These are phyloP conservation scores for Onchidella celtica DNA, from an alignment of 2,888 invertebrate species.

Conservation along the genomic window DNA sequence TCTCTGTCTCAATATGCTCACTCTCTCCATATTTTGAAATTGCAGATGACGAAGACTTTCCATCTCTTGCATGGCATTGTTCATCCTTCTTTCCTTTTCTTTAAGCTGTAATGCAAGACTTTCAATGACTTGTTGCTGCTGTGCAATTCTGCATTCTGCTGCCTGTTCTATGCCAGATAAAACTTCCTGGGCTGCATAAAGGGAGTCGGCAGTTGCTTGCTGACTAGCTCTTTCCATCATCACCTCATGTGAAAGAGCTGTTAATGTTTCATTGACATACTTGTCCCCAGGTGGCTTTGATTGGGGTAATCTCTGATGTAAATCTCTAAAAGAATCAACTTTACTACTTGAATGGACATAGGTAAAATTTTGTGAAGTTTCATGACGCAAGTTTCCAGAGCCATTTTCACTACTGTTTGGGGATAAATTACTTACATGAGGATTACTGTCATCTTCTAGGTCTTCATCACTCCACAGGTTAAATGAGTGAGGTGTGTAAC, in stretches of 20 bases:
- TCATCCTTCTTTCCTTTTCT: conserved; percentile 60
- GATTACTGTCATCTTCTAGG: conserved; percentile 9
- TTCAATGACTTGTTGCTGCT: conserved; percentile 63
- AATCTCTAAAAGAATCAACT: background rate
- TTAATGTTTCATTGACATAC: conserved; percentile 33
- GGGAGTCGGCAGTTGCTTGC: conserved; percentile 62
- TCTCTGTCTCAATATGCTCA: conserved; percentile 12
- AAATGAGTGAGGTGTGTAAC: background rate
- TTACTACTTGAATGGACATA: background rate
- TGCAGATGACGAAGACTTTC: conserved; percentile 41
- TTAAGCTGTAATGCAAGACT: conserved; percentile 60
- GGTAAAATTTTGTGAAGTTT: background rate
- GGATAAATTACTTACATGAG: background rate
- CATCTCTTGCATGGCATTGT: conserved; percentile 55
- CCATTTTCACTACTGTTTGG: background rate
- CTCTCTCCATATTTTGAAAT: conserved; percentile 11
- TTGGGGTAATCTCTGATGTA: background rate
- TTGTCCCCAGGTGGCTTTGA: background rate
- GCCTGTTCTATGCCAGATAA: conserved; percentile 62
- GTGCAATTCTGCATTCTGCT: conserved; percentile 60
- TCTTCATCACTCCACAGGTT: conserved; percentile 2
- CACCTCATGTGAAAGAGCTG: conserved; percentile 58
- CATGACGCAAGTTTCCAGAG: background rate
- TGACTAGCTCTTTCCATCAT: conserved; percentile 60
- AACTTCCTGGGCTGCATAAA: conserved; percentile 64